Evolutionary conservation across 2,888 invertebrate species (phyloP).

Genomic region (Drosophila falleni): DNA sequence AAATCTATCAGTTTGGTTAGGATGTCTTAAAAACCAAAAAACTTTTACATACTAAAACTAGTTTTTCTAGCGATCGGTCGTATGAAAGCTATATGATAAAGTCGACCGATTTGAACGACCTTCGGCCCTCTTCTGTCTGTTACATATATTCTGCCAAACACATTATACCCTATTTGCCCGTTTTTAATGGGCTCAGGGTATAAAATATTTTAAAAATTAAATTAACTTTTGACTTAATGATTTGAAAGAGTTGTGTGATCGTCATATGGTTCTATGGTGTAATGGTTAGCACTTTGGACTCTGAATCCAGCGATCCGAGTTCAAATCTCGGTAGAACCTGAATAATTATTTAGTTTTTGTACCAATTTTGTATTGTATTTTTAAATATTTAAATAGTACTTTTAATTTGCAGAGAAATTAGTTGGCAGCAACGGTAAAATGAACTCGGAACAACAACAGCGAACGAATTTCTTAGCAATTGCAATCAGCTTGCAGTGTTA

Average conservation of each 20-base stretch:
- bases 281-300: slow-evolving; percentile 85
- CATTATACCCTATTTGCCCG: too few relatives aligned
- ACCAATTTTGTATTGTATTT: neutral
- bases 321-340: slow-evolving; percentile 86
- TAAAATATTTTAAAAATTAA: neutral
- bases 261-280: slow-evolving; percentile 84
- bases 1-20: too few relatives aligned
- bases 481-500: slow-evolving; percentile 38
- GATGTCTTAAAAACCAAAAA: too few relatives aligned
- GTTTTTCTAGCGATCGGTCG: too few relatives aligned
- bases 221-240: neutral
- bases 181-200: too few relatives aligned
- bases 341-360: neutral
- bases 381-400: neutral
- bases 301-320: slow-evolving; percentile 86
- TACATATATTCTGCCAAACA: too few relatives aligned
- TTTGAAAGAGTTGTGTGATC: accelerated
- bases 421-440: slow-evolving; percentile 6
- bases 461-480: slow-evolving; percentile 8
- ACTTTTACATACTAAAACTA: too few relatives aligned
- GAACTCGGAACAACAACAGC: neutral
- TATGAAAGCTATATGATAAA: too few relatives aligned
- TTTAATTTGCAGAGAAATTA: slow-evolving; percentile 25
- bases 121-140: too few relatives aligned
- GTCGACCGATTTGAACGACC: too few relatives aligned